These are phyloP conservation scores for Pantherophis alleghaniensis DNA, from an alignment of 2,797 vertebrate genomes.

Conservation along the genomic window DNA sequence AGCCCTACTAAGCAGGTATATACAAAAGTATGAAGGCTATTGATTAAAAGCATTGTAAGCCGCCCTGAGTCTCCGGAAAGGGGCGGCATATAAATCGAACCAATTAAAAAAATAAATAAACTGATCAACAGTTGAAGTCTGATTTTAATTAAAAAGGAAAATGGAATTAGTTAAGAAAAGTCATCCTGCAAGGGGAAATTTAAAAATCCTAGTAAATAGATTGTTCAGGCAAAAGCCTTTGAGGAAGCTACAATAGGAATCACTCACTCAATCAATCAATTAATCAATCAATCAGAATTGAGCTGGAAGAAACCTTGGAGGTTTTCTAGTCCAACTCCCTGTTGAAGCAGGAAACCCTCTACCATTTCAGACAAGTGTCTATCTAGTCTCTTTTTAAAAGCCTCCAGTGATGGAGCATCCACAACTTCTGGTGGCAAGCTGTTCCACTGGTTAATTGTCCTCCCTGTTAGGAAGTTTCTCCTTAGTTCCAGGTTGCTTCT, in stretches of 20 bases:
- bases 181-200: too few relatives aligned
- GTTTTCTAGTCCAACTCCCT: background rate
- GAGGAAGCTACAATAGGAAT: background rate
- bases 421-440: background rate
- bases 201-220: background rate
- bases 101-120: too few relatives aligned
- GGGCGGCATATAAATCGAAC: too few relatives aligned
- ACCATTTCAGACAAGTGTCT: background rate
- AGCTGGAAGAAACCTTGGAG: background rate
- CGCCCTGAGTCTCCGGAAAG: too few relatives aligned
- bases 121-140: constrained; percentile 33
- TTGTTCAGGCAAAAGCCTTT: background rate
- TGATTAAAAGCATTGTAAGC: too few relatives aligned
- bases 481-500: background rate
- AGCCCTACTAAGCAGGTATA: too few relatives aligned
- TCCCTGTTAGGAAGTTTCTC: background rate
- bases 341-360: background rate
- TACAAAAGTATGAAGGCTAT: too few relatives aligned
- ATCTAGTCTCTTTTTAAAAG: background rate
- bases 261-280: background rate
- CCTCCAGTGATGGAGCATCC: background rate
- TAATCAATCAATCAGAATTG: background rate
- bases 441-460: background rate
- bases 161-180: background rate
- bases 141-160: constrained; percentile 31